phyloP scores from a whole-genome alignment of 2,113 vertebrate species.

The Dissostichus mawsoni region DNA sequence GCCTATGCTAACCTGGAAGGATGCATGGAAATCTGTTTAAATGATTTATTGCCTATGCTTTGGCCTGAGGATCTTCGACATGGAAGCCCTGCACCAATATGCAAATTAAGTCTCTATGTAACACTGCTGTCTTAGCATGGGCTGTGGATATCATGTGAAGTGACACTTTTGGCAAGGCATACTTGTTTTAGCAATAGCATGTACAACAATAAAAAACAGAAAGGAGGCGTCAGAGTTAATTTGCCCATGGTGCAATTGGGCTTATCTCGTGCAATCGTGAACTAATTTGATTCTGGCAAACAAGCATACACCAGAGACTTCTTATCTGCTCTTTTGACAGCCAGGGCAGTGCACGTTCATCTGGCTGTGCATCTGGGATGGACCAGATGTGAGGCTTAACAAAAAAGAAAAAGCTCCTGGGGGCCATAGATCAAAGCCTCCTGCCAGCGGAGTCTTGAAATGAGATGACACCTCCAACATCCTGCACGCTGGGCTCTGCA shows the following conservation, averaged over 20 bases:
- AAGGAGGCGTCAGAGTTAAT: slow-evolving; percentile 20
- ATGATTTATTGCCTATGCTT: slow-evolving; percentile 33
- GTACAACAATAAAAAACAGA: not conserved
- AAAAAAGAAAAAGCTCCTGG: slow-evolving; percentile 41
- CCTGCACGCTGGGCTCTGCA: slow-evolving; percentile 31
- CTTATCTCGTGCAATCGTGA: slow-evolving; percentile 24
- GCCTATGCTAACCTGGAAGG: slow-evolving; percentile 7
- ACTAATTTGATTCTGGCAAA: slow-evolving; percentile 58
- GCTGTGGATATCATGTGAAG: not conserved
- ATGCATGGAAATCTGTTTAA: slow-evolving; percentile 32
- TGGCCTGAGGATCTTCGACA: slow-evolving; percentile 21
- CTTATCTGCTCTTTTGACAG: slow-evolving; percentile 48
- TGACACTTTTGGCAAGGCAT: not conserved
- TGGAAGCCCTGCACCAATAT: not conserved
- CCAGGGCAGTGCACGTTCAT: slow-evolving; percentile 38
- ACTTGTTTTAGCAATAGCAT: slow-evolving; percentile 5
- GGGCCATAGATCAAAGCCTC: slow-evolving; percentile 72
- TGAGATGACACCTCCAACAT: slow-evolving; percentile 62
- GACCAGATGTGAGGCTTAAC: slow-evolving; percentile 61
- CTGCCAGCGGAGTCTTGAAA: slow-evolving; percentile 58
- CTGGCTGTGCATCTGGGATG: slow-evolving; percentile 59
- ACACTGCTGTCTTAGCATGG: not conserved
- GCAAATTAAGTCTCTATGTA: not conserved
- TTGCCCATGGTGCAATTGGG: slow-evolving; percentile 25
- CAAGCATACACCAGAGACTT: slow-evolving; percentile 46